phyloP scores from a whole-genome alignment of 2,113 vertebrate species.

The Gnathonemus echidnorhynchus region DNA sequence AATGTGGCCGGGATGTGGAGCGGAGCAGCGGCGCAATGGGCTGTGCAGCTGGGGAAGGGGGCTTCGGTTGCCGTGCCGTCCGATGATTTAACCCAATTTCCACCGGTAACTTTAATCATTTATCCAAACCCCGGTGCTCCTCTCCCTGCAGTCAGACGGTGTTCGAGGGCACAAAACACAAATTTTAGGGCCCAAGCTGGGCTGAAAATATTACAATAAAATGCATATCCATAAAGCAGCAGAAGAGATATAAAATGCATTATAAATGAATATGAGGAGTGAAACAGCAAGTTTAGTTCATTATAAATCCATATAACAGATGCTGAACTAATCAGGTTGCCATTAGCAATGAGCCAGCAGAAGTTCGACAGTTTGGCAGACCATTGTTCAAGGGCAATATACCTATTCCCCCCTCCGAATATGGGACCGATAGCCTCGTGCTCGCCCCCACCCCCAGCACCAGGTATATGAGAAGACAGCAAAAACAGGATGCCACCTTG shows the following conservation, averaged over 20 bases:
- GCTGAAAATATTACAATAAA: not conserved
- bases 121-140: not conserved
- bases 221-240: not conserved
- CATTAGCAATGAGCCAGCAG: not conserved
- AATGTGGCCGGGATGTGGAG: not conserved
- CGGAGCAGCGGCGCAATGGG: not conserved
- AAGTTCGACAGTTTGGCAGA: not conserved
- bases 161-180: not conserved
- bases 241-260: not conserved
- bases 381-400: not conserved
- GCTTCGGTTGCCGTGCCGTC: not conserved
- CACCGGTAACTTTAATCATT: not conserved
- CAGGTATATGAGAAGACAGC: not conserved
- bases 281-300: not conserved
- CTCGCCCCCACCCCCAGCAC: not conserved
- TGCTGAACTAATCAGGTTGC: not conserved
- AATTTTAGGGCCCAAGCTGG: not conserved
- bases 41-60: not conserved
- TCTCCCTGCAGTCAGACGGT: not conserved
- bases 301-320: constrained; percentile 9
- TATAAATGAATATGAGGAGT: not conserved
- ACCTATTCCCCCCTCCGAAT: not conserved
- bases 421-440: not conserved
- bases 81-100: not conserved
- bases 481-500: not conserved